Base-by-base conservation (phyloP, 2,797 vertebrate species). In the Smutsia temminckii region DNA sequence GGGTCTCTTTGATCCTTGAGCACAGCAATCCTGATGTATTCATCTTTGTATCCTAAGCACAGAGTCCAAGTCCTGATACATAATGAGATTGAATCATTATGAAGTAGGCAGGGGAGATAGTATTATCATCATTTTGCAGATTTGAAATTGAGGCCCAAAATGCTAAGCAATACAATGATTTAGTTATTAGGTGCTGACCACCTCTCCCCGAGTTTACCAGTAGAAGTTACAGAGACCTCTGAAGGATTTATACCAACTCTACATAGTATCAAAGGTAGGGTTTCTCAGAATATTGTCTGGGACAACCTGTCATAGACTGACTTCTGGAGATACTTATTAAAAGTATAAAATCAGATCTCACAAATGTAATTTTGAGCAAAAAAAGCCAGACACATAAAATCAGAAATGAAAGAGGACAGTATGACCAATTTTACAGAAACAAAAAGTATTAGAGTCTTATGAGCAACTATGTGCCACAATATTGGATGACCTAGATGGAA, bases 331-430 rank as follows among this genome's bases (percentile, higher is more conserved):
- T 75, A 27, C 34, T 34, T 69, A 63, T 46, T 87, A 63, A 75
- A 94, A 91, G 71, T 59, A 59, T 59, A 53, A 85, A 85, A 68
- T 32, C 25, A 84, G 61, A 85, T 49, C 40, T 91, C 86, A 88
- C n/a, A 53, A 91, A 77, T 81, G 13, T 46, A 53, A 46, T 42
- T 25, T 63, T 61, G 46, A 40, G 32, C 25, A n/a, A 8, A 40
- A n/a, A 27, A 72, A 80, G 1, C 46, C 16, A 79, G n/a, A 51
- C 12, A 74, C 40, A 10, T 20, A 55, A 88, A 80, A 85, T 66
- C 32, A 85, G 78, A 83, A 74, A 59, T 79, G 29, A 53, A 72
- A 91, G 42, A 63, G 55, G 14, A 49, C 17, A 40, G 11, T 78
- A 23, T 18, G 64, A 42, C 40, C 49, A 94, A 49, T 42, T 86